phyloP scores from a whole-genome alignment of 2,888 invertebrate species.

The Drosophila picticornis region DNA sequence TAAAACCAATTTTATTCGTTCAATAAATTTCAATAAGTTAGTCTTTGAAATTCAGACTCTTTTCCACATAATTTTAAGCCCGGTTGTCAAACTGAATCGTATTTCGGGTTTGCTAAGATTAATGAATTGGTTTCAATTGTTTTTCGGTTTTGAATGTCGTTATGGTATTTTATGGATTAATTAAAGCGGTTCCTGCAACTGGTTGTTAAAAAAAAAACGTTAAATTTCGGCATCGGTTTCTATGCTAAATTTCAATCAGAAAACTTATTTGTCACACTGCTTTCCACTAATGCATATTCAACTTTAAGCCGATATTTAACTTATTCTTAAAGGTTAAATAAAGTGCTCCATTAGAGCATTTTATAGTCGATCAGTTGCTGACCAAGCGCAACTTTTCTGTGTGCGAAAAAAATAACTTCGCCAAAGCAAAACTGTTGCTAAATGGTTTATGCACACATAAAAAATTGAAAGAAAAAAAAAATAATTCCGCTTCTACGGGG shows the following conservation, averaged over 20 bases:
- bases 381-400: background rate
- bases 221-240: background rate
- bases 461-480: conserved; percentile 33
- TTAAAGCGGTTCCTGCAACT: background rate
- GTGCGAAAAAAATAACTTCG: conserved; percentile 50
- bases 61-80: background rate
- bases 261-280: background rate
- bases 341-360: conserved; percentile 30
- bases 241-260: background rate
- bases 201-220: background rate
- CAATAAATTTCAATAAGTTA: background rate
- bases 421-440: conserved; percentile 72
- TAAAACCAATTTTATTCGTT: background rate
- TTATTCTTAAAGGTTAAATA: background rate
- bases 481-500: conserved; percentile 7
- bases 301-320: background rate
- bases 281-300: background rate
- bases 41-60: background rate
- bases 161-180: background rate
- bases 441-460: conserved; percentile 76
- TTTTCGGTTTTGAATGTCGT: background rate
- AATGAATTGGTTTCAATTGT: background rate
- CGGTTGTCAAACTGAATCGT: background rate
- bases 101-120: background rate
- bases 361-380: conserved; percentile 4